Percentiles rank a stretch among this genome's conserved stretches.
Conservation (phyloP, 1,140 invertebrate genomes). For the Drosophila tristis region DNA sequence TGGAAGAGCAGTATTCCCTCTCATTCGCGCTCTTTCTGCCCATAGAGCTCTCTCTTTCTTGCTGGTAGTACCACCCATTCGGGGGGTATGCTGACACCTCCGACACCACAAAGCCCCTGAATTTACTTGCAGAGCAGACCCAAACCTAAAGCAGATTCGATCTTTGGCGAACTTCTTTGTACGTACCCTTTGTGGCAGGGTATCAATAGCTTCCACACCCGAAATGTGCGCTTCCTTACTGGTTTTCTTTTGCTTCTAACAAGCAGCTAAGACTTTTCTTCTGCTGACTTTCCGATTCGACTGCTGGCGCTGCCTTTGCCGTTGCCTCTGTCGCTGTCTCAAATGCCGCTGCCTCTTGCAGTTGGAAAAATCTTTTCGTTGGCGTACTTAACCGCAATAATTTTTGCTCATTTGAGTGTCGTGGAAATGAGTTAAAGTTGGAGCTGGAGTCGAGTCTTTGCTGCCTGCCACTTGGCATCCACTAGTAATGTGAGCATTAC, state of each 20-base stretch:
- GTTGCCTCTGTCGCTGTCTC: no score
- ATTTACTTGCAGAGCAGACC: no score
- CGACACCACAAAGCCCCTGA: no score
- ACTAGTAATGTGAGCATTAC: conserved; percentile 76
- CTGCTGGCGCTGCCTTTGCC: no score
- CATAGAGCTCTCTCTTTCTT: no score
- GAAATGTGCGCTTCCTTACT: background rate
- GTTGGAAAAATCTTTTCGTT: conserved; percentile 68
- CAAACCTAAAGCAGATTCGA: no score
- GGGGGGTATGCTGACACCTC: no score
- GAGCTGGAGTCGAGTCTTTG: conserved; percentile 14
- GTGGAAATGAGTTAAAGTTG: conserved; percentile 80
- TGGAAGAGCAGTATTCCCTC: background rate
- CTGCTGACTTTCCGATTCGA: conserved; percentile 74
- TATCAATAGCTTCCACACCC: no score
- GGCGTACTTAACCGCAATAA: conserved; percentile 82
- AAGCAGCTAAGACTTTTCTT: conserved; percentile 53
- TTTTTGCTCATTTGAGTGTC: conserved; percentile 82
- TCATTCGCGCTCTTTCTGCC: no score
- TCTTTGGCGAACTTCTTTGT: no score
- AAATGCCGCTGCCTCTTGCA: background rate
- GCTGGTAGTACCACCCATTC: no score
- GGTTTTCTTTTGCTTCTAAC: conserved; percentile 40
- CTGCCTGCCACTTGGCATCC: conserved; percentile 61
- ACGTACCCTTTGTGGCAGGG: no score